Evolutionary conservation across 2,888 invertebrate species (phyloP), one percentile per base, ranked within the genome.

Genomic region (Lithophane socia): DNA sequence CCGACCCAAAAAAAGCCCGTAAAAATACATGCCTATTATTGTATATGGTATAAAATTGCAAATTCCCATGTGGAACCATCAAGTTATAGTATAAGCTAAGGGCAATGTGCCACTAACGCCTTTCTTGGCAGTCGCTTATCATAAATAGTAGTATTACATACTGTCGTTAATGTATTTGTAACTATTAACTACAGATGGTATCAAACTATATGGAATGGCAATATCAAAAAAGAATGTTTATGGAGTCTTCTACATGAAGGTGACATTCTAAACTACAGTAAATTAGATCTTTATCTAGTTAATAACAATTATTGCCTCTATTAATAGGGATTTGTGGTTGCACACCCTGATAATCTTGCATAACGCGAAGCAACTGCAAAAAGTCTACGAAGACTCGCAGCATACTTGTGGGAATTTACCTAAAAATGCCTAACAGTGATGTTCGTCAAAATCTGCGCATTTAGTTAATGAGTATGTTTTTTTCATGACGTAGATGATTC

Each of bases 31-130:
- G 37, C 37, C 0, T 42, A 72, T 37, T 21, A 63, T 68, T 64
- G 63, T 63, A 13, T 73, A 81, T 29, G 52, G 47, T 3, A 69
- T 75, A n/a, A 73, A 72, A 75, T 83, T 82, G 65, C 69, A 52
- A 73, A 79, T 82, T 66, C 61, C 52, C 58, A 47, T 65, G 71
- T 72, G 13, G 54, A 37, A 56, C 24, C 47, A 72, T 63, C 44
- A 74, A 52, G 68, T 69, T 71, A 75, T 61, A 65, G 2, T 44
- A 61, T 56, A 21, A 37, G 13, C 9, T 67, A 44, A 58, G 49
- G 49, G 75, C 68, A 58, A 83, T 66, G 69, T 18, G 4, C 71
- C 49, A 37, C 44, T 82, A 80, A 83, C 37, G 21, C 82, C 84
- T 80, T 83, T 54, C 69, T 61, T 54, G 84, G 80, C 16, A 52